Evolutionary conservation across 2,888 invertebrate genomes (phyloP), one percentile per base, ranked within the genome.

Genomic region (Clivina fossor): DNA sequence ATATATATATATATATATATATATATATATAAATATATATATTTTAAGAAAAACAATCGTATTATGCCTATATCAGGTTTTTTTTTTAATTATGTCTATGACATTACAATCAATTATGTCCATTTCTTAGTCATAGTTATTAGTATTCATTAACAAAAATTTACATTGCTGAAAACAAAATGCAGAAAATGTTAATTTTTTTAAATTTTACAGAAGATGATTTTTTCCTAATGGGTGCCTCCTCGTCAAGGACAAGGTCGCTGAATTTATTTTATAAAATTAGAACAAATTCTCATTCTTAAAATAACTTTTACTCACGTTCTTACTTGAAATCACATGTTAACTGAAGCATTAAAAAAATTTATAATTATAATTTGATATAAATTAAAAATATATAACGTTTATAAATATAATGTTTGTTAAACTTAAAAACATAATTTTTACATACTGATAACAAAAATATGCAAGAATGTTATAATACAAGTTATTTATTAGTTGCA

Each of bases 281-380:
- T 41, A 50, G 50, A 41, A 40, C 50, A 50, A 13, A 30, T 50
- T 37, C 40, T 30, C 32, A 28, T 30, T 43, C 33, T 41, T 51
- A 43, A 51, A 51, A 51, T 43, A 43, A 51, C 18, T 51, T 35
- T 26, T 15, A 26, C 20, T 41, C 41, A 15, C 24, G 43, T 43
- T 43, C 41, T 51, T 41, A n/a, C 32, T 33, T 28, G 19, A 19
- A 49, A 13, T 49, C 44, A 32, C 30, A 16, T 44, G 43, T 26
- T 15, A 28, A 4, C 28, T 9, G n/a, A n/a, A n/a, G n/a, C n/a
- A n/a, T n/a, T n/a, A 26, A 38, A n/a, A 15, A 32, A 30, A 44
- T 44, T 16, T 44, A 30, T 30, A 30, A 44, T 19, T 30, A 44
- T 26, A 24, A 19, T 44, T 44, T 44, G 44, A 18, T n/a, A n/a